Conservation (phyloP, 2,888 invertebrate species). For the Cephalotes varians region DNA sequence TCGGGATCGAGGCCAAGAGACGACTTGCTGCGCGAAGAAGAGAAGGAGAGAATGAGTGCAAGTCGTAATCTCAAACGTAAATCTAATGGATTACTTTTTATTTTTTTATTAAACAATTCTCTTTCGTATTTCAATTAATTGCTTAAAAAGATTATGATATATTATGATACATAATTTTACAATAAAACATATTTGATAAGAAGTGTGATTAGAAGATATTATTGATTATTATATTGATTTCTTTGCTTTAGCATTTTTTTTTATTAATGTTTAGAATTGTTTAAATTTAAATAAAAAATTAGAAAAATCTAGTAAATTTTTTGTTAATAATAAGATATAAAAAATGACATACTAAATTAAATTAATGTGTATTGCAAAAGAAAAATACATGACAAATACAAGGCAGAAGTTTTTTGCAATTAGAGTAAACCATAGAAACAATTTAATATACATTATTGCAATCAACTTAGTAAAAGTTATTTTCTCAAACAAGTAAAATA, state of each 20-base stretch:
- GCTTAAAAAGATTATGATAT: neutral
- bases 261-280: neutral
- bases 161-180: neutral
- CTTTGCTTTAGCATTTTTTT: neutral
- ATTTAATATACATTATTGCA: neutral
- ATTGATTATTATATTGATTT: neutral
- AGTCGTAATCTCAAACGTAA: neutral
- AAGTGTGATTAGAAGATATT: neutral
- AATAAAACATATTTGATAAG: neutral
- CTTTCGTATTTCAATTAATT: neutral
- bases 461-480: neutral
- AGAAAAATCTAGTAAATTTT: neutral
- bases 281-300: neutral
- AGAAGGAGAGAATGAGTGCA: neutral
- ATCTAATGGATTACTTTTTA: neutral
- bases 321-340: neutral
- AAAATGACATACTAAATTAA: neutral
- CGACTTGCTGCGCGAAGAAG: neutral
- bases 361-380: neutral
- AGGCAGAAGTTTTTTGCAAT: neutral
- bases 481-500: neutral
- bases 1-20: constrained; percentile 67
- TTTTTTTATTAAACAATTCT: neutral
- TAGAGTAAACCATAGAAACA: neutral
- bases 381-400: neutral